A percentile compares a stretch with the other conserved stretches of the same genome.
phyloP scores from a whole-genome alignment of 2,888 invertebrate species.

The Noctua janthe region DNA sequence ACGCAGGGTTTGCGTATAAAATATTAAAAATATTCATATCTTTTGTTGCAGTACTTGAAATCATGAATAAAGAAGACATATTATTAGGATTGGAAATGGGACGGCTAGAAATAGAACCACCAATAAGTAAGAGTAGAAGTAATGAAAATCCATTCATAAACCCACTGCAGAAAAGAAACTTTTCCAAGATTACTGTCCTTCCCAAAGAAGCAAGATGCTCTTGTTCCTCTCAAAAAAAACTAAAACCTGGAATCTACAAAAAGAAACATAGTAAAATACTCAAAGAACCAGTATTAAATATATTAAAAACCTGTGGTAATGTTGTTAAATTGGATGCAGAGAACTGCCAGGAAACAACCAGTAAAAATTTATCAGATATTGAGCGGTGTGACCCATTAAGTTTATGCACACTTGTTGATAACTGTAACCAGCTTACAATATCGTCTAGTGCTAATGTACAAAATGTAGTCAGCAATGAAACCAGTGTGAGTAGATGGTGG shows the following conservation, averaged over 20 bases:
- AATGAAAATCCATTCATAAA: conserved; percentile 82
- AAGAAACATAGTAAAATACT: conserved; percentile 87
- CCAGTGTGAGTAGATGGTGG: conserved; percentile 80
- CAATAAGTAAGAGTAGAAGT: conserved; percentile 72
- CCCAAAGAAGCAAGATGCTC: conserved; percentile 76
- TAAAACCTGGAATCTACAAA: conserved; percentile 78
- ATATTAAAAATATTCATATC: conserved; percentile 3
- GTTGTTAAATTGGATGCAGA: conserved; percentile 63
- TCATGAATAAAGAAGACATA: conserved; percentile 87
- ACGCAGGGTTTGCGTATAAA: too few relatives aligned
- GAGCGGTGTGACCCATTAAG: conserved; percentile 76
- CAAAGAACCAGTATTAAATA: conserved; percentile 90
- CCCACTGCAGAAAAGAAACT: conserved; percentile 57
- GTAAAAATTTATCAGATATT: conserved; percentile 65
- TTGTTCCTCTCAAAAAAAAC: conserved; percentile 76
- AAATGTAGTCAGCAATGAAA: conserved; percentile 62
- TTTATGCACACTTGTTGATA: conserved; percentile 84
- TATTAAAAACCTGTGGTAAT: conserved; percentile 78
- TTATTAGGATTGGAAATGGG: conserved; percentile 89
- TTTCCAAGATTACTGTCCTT: conserved; percentile 63
- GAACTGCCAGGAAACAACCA: conserved; percentile 64
- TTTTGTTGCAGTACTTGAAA: conserved; percentile 65
- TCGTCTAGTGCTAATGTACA: conserved; percentile 74
- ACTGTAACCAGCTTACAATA: conserved; percentile 86
- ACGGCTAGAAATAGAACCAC: conserved; percentile 90